Base-by-base conservation (phyloP, 2,888 invertebrate genomes). In the Lycophotia porphyrea region DNA sequence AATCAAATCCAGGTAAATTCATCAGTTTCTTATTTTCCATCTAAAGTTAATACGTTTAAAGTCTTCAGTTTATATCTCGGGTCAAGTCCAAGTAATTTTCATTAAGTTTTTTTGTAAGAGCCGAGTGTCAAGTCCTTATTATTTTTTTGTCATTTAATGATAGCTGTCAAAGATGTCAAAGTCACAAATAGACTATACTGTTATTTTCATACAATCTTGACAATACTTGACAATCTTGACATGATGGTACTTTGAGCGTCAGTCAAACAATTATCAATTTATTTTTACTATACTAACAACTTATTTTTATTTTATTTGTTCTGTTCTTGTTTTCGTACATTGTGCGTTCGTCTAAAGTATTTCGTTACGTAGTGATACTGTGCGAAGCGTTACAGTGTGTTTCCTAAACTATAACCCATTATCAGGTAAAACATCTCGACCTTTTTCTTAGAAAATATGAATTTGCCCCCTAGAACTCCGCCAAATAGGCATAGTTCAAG, bases 171-270 rank as follows among this genome's bases (percentile, higher is more conserved):
- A 34, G 18, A 9, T 63, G 47, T 24, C 55, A 71, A 74, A 52
- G 39, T 66, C 24, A 39, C 8, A 13, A 21, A 58, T 47, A 78
- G 70, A 78, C 75, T 31, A 39, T 18, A n/a, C 24, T 27, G 27
- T 13, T 18, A 15, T 55, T 13, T 58, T 75, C 27, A 11, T 27
- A 7, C 15, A 8, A 15, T 15, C 24, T 0, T 39, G 24, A 47
- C 47, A n/a, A n/a, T n/a, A n/a, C n/a, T n/a, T n/a, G n/a, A n/a
- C n/a, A n/a, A n/a, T n/a, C n/a, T 47, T 47, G 47, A 5, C 44
- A 44, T 18, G n/a, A n/a, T 39, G 36, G 21, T 36, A 39, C 21
- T 47, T 47, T 60, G 61, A 39, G 36, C n/a, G 63, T 58, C 31
- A 55, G 76, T 27, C 49, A 76, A 63, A 47, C 52, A 61, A 27